A percentile compares a stretch with the other conserved stretches of the same genome.
Conservation (phyloP, 2,888 invertebrate species). For the Sabatieria punctata region DNA sequence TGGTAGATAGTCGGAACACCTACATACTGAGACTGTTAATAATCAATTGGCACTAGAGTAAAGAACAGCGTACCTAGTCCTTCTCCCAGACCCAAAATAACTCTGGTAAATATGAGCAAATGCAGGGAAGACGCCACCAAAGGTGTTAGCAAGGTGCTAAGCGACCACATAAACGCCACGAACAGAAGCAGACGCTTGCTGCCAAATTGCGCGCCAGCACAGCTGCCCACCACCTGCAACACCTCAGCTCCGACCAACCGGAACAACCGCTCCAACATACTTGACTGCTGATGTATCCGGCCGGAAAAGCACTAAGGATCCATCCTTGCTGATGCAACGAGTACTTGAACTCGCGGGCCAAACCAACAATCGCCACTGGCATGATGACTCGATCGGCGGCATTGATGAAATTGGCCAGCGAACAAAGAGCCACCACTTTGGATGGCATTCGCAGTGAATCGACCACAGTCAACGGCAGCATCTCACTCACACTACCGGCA, state of each 20-base stretch:
- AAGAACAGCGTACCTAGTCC: conserved; percentile 50
- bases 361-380: conserved; percentile 57
- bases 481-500: no score
- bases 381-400: conserved; percentile 57
- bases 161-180: conserved; percentile 54
- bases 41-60: no score
- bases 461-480: no score
- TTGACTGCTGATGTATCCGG: conserved; percentile 58
- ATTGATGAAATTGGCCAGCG: conserved; percentile 56
- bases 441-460: not conserved
- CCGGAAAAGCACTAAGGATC: conserved; percentile 56
- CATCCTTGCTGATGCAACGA: conserved; percentile 52
- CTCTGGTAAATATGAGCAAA: conserved; percentile 46
- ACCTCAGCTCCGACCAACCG: not conserved
- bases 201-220: conserved; percentile 49
- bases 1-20: conserved; percentile 58
- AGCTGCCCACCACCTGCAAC: not conserved
- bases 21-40: no score
- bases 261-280: conserved; percentile 29
- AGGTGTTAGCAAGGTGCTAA: conserved; percentile 52
- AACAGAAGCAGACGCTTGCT: conserved; percentile 50
- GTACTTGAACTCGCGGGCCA: conserved; percentile 54
- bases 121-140: conserved; percentile 46
- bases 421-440: conserved; percentile 45
- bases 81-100: conserved; percentile 53